These are phyloP conservation scores for Montipora capricornis DNA, from an alignment of 64 coral and sea anemone species.

Conservation along the genomic window DNA sequence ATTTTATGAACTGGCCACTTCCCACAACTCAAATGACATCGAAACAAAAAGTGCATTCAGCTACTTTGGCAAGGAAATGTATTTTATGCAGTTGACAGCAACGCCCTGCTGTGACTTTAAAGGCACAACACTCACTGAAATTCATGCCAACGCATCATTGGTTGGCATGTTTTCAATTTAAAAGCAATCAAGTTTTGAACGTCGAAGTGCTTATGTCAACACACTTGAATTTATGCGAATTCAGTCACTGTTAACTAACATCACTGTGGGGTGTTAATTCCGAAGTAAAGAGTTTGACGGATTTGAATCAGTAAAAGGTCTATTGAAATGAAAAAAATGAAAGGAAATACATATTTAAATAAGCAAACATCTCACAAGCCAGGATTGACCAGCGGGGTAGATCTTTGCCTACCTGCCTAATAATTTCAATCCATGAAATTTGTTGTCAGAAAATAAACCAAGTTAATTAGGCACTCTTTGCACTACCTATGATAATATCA, in stretches of 20 bases:
- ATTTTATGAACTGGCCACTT: neutral
- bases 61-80: neutral
- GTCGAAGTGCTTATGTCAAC: slow-evolving; percentile 10
- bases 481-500: too few relatives aligned
- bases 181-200: neutral
- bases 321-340: neutral
- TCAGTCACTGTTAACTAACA: neutral
- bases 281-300: neutral
- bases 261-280: slow-evolving; percentile 7
- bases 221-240: slow-evolving; percentile 16
- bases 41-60: too few relatives aligned
- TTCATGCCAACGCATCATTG: neutral
- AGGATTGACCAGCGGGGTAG: too few relatives aligned
- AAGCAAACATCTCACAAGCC: too few relatives aligned
- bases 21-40: neutral
- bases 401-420: too few relatives aligned
- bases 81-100: neutral
- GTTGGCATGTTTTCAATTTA: slow-evolving; percentile 35
- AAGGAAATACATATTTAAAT: too few relatives aligned
- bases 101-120: neutral
- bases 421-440: too few relatives aligned
- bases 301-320: neutral
- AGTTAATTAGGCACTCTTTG: too few relatives aligned
- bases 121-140: neutral
- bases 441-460: too few relatives aligned